Evolutionary conservation across 2,113 vertebrate genomes (phyloP).

Genomic region (Salvelinus sp.): DNA sequence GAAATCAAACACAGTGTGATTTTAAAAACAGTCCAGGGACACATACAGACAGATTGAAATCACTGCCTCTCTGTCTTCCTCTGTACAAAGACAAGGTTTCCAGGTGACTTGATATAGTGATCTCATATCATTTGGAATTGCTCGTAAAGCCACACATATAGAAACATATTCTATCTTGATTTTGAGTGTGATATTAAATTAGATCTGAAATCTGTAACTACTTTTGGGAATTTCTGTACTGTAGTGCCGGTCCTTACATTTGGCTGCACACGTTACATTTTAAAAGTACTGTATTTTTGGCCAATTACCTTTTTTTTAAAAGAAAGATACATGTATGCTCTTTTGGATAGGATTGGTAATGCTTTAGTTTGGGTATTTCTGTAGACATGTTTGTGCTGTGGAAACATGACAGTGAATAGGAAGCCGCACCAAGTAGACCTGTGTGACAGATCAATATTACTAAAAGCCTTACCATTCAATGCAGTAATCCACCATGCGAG

Average conservation of each 20-base stretch:
- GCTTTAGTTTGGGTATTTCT: background rate
- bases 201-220: too few species aligned
- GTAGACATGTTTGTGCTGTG: background rate
- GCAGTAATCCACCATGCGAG: slow-evolving; percentile 68
- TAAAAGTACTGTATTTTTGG: background rate
- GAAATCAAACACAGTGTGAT: slow-evolving; percentile 11
- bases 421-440: background rate
- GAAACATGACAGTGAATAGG: background rate
- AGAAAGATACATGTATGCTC: background rate
- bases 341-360: background rate
- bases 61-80: background rate
- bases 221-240: background rate
- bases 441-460: background rate
- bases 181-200: background rate
- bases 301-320: background rate
- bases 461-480: slow-evolving; percentile 34
- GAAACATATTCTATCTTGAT: background rate
- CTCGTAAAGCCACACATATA: background rate
- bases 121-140: background rate
- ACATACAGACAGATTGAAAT: background rate
- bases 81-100: background rate
- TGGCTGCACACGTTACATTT: background rate
- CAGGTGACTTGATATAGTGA: background rate
- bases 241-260: background rate
- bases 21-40: background rate